Base-by-base conservation (phyloP, 2,797 vertebrate genomes). In the Chaunax sp. region DNA sequence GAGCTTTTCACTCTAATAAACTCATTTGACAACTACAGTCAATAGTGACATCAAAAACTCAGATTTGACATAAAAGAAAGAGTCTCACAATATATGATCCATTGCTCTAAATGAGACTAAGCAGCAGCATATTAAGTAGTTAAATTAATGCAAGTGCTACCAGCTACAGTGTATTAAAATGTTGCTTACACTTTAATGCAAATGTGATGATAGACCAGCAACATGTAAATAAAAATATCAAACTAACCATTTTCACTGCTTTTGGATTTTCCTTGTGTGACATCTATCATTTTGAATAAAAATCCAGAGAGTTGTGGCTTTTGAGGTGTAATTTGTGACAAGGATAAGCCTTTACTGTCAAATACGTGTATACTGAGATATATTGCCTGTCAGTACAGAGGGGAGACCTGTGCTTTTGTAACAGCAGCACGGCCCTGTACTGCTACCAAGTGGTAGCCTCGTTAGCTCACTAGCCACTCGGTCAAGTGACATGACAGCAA, bases 391-490 rank as follows among this genome's bases (percentile, higher is more conserved):
- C 6, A 43, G 16, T 33, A n/a, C 22, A 0, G 3, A 0, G 4
- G 4, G 14, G 8, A 49, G 22, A 15, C 7, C 15, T 19, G 1
- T 54, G 51, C 33, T 43, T 59, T 43, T 64, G 6, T 55, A 59
- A 30, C 13, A 71, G 26, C 53, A 68, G 47, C 50, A 68, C 49
- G 80, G 85, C 74, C 79, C 57, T 68, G 56, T 4, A 11, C 45
- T 37, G 72, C 50, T 45, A 30, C 11, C 4, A 30, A 12, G n/a
- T 26, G 59, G 58, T 78, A 86, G 75, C 77, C 33, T 62, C 10
- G 46, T 62, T 86, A 85, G 77, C 77, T 71, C 41, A 41, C 44
- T 69, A 83, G 80, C 75, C 49, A 51, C 72, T 69, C 77, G 81
- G 74, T 69, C 72, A 71, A 75, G 49, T 67, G 61, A 70, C 55